A percentile compares a stretch with the other conserved stretches of the same genome.
phyloP scores from a whole-genome alignment of 2,113 vertebrate species.

The Gymnocephalus cernua region DNA sequence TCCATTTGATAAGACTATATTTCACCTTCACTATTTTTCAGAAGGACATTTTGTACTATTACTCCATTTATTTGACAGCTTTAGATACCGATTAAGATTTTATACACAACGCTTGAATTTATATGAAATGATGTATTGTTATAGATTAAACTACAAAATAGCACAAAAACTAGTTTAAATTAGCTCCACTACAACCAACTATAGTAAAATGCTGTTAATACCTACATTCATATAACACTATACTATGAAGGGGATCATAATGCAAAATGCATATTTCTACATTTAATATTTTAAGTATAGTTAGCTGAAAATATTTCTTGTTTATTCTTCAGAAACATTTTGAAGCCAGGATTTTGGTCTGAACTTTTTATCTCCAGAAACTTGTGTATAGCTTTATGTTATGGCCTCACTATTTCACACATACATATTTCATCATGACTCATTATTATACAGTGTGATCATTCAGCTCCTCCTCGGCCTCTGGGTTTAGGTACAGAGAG shows the following conservation, averaged over 20 bases:
- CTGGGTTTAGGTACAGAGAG: constrained; percentile 36
- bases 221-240: background rate
- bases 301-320: background rate
- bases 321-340: background rate
- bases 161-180: background rate
- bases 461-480: constrained; percentile 32
- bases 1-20: no score
- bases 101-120: background rate
- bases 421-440: constrained; percentile 60
- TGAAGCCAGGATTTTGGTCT: background rate
- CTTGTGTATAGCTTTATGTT: constrained; percentile 37
- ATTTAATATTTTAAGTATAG: background rate
- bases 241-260: background rate
- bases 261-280: background rate
- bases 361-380: constrained; percentile 23
- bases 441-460: constrained; percentile 54
- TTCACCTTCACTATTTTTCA: no score
- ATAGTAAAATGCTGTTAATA: background rate
- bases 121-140: background rate
- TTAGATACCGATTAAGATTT: background rate
- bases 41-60: no score
- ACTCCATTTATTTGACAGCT: background rate
- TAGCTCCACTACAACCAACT: background rate
- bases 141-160: background rate
- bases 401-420: constrained; percentile 32